phyloP scores from a whole-genome alignment of 2,888 invertebrate species.

The Megastigmus dorsalis region DNA sequence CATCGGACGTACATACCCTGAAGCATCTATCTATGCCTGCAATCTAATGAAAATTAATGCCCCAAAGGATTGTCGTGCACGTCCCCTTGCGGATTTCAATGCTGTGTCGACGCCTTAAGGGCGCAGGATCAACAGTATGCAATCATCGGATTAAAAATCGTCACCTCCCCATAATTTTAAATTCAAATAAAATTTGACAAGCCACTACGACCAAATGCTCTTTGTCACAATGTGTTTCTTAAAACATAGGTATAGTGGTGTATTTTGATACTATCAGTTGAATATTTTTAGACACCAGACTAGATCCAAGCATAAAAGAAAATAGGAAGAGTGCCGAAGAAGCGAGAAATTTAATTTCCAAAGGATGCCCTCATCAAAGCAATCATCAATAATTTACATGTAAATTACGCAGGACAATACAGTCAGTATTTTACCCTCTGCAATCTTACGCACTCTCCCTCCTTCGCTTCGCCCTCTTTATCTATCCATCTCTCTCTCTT shows the following conservation, averaged over 20 bases:
- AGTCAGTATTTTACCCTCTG: conserved; percentile 5
- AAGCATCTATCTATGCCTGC: background rate
- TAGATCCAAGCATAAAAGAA: too few species aligned
- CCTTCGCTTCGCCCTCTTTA: background rate
- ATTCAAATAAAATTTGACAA: too few species aligned
- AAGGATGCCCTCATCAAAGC: conserved; percentile 17
- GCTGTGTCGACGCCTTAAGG: background rate
- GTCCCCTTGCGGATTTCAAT: background rate
- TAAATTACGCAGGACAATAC: conserved; percentile 22
- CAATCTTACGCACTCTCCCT: background rate
- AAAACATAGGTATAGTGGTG: too few species aligned
- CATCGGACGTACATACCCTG: background rate
- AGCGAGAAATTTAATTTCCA: conserved; percentile 17
- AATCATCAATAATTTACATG: conserved; percentile 40
- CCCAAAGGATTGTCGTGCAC: background rate
- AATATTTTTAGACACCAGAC: too few species aligned
- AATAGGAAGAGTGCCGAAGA: too few species aligned
- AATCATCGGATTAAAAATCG: conserved; percentile 21
- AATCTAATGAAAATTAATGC: conserved; percentile 13
- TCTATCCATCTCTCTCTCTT: conserved; percentile 4
- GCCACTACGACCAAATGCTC: too few species aligned
- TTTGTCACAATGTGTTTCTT: too few species aligned
- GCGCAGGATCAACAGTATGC: background rate
- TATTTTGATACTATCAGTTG: too few species aligned
- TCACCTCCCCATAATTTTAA: background rate